Percentiles rank a stretch among this genome's conserved stretches.
Evolutionary conservation across 2,797 vertebrate species (phyloP).

Genomic region (Uromys caudimaculatus): DNA sequence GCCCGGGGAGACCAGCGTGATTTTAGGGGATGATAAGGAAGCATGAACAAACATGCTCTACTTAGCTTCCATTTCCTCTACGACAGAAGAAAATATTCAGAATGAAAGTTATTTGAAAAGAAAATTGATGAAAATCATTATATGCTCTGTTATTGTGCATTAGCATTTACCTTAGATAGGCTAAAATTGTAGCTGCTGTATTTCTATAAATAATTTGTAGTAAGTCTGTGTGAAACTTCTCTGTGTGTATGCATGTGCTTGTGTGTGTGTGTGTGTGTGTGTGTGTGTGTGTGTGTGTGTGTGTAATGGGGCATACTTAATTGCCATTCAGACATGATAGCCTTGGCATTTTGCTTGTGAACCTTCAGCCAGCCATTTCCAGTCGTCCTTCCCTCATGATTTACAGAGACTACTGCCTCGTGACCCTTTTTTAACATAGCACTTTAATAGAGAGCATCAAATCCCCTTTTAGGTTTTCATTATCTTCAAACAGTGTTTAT

Average conservation of each 20-base stretch:
- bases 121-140: conserved; percentile 29
- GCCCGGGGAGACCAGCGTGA: neutral
- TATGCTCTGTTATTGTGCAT: neutral
- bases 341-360: neutral
- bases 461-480: neutral
- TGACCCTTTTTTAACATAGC: neutral
- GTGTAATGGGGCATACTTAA: neutral
- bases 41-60: neutral
- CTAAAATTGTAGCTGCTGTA: neutral
- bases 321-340: neutral
- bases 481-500: neutral
- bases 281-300: neutral
- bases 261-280: neutral
- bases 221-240: neutral
- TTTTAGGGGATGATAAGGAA: neutral
- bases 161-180: conserved; percentile 43
- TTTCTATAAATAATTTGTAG: conserved; percentile 44
- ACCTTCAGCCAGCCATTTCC: neutral
- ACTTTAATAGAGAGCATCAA: neutral
- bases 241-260: neutral
- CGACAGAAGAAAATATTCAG: neutral
- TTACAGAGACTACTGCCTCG: neutral
- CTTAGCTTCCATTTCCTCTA: conserved; percentile 1
- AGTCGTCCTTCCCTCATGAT: neutral
- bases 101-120: neutral